Percentiles rank a stretch among this genome's conserved stretches.
phyloP scores from a whole-genome alignment of 2,797 vertebrate genomes.

The Mormyrus proboscirostris region DNA sequence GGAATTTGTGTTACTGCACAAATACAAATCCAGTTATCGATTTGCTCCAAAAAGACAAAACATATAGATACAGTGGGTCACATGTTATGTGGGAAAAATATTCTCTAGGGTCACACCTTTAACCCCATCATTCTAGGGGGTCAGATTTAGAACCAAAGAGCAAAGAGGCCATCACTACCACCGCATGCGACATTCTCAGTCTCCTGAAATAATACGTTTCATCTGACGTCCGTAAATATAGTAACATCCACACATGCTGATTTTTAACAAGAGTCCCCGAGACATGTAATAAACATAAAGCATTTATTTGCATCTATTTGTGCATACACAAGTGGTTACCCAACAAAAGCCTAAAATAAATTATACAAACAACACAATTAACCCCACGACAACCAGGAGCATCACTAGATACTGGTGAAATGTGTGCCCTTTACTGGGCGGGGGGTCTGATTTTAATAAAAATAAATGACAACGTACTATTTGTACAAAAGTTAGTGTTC shows the following conservation, averaged over 20 bases:
- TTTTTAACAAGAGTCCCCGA: background rate
- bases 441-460: background rate
- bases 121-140: background rate
- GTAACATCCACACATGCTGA: background rate
- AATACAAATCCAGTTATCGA: background rate
- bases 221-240: background rate
- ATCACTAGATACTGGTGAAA: background rate
- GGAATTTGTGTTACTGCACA: background rate
- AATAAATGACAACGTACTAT: background rate
- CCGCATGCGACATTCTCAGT: background rate
- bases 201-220: background rate
- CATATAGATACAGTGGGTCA: background rate
- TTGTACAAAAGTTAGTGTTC: background rate
- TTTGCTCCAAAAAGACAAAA: background rate
- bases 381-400: background rate
- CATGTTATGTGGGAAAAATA: background rate
- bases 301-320: background rate
- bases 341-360: background rate
- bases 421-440: background rate
- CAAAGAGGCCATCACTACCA: background rate
- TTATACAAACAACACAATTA: background rate
- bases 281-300: background rate
- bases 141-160: background rate
- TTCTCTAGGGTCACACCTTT: background rate
- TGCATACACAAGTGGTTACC: background rate